Conservation (phyloP, 2,113 vertebrate species). For the Petromus typicus region DNA sequence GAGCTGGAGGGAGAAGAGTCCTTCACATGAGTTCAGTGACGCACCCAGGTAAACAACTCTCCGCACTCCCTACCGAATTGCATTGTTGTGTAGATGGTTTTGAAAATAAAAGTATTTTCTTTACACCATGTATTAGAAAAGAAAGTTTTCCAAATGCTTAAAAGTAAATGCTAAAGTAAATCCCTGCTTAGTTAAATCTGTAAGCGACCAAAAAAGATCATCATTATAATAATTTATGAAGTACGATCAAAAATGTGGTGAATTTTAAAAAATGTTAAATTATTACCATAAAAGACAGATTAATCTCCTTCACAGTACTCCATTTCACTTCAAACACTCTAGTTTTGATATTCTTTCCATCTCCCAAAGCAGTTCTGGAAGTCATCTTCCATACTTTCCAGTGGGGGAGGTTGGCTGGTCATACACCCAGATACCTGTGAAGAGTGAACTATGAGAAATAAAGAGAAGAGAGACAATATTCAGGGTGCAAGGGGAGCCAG, state of each 20-base stretch:
- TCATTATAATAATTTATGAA: not conserved
- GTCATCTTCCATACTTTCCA: not conserved
- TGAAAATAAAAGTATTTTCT: constrained; percentile 14
- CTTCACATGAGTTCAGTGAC: constrained; percentile 86
- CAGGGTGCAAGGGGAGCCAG: no score
- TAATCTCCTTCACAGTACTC: not conserved
- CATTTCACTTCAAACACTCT: not conserved
- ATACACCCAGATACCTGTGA: no score
- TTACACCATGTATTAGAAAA: not conserved
- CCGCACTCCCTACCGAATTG: not conserved
- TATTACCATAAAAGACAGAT: not conserved
- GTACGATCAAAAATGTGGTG: not conserved
- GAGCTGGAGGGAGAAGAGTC: constrained; percentile 94
- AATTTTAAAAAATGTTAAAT: not conserved
- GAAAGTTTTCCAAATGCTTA: not conserved
- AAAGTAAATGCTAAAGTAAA: not conserved
- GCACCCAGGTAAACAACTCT: constrained; percentile 89
- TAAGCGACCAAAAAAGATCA: not conserved
- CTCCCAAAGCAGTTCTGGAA: not conserved
- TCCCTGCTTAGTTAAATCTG: not conserved
- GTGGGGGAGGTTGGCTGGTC: no score
- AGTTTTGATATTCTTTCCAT: not conserved
- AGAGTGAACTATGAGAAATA: no score
- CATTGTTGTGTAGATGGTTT: not conserved
- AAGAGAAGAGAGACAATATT: no score